Conservation (phyloP, 1,140 invertebrate species). For the Cherax destructor region DNA sequence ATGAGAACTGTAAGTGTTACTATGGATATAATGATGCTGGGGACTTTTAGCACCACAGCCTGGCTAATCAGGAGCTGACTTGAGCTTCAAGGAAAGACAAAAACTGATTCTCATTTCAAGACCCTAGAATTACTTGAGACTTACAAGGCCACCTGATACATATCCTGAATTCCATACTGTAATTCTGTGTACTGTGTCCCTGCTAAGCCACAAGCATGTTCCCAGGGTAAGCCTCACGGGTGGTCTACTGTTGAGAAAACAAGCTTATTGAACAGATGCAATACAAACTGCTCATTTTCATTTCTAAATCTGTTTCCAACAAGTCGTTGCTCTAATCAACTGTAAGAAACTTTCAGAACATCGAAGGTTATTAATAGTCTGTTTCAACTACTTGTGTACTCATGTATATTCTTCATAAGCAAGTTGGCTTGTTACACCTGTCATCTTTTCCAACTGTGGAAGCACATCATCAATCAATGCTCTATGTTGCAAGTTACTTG, state of each 20-base stretch:
- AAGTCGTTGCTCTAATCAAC: slow-evolving; percentile 8
- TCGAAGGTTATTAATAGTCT: slow-evolving; percentile 20
- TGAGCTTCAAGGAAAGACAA: not conserved
- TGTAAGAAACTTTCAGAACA: slow-evolving; percentile 17
- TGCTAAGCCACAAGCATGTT: slow-evolving; percentile 30
- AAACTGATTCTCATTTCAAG: not conserved
- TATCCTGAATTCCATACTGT: slow-evolving; percentile 21
- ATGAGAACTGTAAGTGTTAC: too few relatives aligned
- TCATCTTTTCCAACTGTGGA: slow-evolving; percentile 61
- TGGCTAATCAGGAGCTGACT: too few relatives aligned
- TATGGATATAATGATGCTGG: too few relatives aligned
- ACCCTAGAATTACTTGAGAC: slow-evolving; percentile 19
- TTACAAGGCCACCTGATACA: slow-evolving; percentile 54
- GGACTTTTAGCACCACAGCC: too few relatives aligned
- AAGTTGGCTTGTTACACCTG: slow-evolving; percentile 16
- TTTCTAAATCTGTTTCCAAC: slow-evolving; percentile 1
- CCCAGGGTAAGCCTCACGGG: slow-evolving; percentile 40
- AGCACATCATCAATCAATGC: slow-evolving; percentile 59
- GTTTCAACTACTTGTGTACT: slow-evolving; percentile 24
- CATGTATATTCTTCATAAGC: slow-evolving; percentile 12
- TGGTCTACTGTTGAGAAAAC: not conserved
- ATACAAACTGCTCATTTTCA: slow-evolving; percentile 16
- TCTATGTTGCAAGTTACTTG: slow-evolving; percentile 30
- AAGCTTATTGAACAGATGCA: slow-evolving; percentile 16
- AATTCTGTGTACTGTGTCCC: slow-evolving; percentile 27